phyloP scores from a whole-genome alignment of 2,797 vertebrate genomes.

The Alfaro cultratus region DNA sequence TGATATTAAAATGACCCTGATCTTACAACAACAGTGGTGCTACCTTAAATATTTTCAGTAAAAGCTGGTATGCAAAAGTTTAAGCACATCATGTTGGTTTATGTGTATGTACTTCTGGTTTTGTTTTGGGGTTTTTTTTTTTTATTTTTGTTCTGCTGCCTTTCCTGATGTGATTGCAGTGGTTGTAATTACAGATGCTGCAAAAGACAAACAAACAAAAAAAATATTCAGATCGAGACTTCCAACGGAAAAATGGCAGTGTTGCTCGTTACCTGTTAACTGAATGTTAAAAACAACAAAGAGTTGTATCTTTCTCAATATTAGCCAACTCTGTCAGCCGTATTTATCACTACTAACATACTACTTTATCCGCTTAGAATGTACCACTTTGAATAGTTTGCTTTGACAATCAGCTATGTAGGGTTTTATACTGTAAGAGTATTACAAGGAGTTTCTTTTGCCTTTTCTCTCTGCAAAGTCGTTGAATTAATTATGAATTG shows the following conservation, averaged over 20 bases:
- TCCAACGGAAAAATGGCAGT: background rate
- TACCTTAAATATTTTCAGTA: background rate
- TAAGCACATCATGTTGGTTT: background rate
- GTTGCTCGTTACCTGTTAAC: background rate
- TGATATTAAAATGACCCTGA: background rate
- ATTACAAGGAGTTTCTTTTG: background rate
- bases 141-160: background rate
- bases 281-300: too few relatives aligned
- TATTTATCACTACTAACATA: background rate
- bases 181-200: background rate
- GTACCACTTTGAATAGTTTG: background rate
- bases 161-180: background rate
- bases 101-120: background rate
- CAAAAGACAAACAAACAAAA: background rate
- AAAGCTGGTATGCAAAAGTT: background rate
- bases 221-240: background rate
- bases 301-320: background rate
- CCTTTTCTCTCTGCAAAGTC: background rate
- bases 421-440: background rate
- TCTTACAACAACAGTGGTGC: background rate
- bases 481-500: background rate
- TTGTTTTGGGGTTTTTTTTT: too few relatives aligned
- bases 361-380: background rate
- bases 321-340: background rate
- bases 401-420: too few relatives aligned